Percentiles rank a stretch among this genome's conserved stretches.
These are phyloP conservation scores for Stenodera caucasica DNA, from an alignment of 2,888 invertebrate species.

Conservation along the genomic window DNA sequence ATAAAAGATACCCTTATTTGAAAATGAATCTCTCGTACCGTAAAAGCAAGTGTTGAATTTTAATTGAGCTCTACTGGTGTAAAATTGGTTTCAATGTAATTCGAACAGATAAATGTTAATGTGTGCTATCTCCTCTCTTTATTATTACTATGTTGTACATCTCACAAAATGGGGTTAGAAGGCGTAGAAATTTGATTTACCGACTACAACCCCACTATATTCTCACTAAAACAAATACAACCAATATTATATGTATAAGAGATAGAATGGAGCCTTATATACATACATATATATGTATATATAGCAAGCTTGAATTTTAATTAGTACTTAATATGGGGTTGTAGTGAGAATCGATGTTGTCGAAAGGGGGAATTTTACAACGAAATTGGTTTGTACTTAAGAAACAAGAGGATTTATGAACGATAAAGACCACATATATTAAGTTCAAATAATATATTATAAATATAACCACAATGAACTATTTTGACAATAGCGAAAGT, in stretches of 20 bases:
- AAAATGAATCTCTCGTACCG: not conserved
- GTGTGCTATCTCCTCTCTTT: constrained; percentile 34
- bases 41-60: constrained; percentile 36
- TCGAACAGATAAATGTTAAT: constrained; percentile 46
- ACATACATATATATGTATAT: constrained; percentile 6
- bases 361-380: constrained; percentile 37
- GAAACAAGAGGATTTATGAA: constrained; percentile 37
- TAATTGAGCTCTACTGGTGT: constrained; percentile 38
- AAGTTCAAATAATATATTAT: constrained; percentile 6
- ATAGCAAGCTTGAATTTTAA: constrained; percentile 50
- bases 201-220: constrained; percentile 44
- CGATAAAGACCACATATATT: constrained; percentile 19
- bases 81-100: constrained; percentile 45
- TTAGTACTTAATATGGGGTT: constrained; percentile 46
- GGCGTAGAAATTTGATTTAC: constrained; percentile 51
- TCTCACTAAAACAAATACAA: constrained; percentile 23
- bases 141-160: constrained; percentile 38
- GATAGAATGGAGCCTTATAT: not conserved
- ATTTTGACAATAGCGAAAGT: constrained; percentile 13
- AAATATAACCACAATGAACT: not conserved
- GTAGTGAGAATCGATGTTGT: constrained; percentile 30
- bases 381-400: constrained; percentile 36
- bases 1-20: not conserved
- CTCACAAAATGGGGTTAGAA: constrained; percentile 47
- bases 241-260: not conserved